Evolutionary conservation across 2,888 invertebrate genomes (phyloP).

Genomic region (Drosophila phalerata): DNA sequence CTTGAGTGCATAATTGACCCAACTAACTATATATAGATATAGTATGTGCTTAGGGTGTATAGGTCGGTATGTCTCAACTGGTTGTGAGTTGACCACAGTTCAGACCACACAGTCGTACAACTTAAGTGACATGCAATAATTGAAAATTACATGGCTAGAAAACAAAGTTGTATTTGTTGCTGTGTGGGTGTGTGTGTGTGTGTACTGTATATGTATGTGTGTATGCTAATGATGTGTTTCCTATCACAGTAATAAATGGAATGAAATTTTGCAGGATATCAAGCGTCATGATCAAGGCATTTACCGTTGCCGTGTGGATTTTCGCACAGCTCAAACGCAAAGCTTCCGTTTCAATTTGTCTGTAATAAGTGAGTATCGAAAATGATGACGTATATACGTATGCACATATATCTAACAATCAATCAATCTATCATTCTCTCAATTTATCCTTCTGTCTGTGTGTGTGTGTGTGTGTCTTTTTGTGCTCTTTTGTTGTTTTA

Average conservation of each 20-base stretch:
- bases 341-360: constrained; percentile 96
- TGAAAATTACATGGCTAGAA: constrained; percentile 63
- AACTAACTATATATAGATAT: not conserved
- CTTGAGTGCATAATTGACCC: not conserved
- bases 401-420: not conserved
- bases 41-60: not conserved
- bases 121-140: constrained; percentile 73
- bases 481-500: constrained; percentile 83
- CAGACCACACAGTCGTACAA: constrained; percentile 40
- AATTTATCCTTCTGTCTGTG: constrained; percentile 17
- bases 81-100: constrained; percentile 22
- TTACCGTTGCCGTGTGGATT: constrained; percentile 96
- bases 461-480: constrained; percentile 28
- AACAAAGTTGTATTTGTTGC: not conserved
- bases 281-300: constrained; percentile 95
- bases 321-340: constrained; percentile 94
- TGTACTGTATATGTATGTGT: constrained; percentile 13
- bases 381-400: constrained; percentile 21
- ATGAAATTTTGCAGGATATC: constrained; percentile 87
- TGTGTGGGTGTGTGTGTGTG: constrained; percentile 8
- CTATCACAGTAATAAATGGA: constrained; percentile 54
- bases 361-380: constrained; percentile 91
- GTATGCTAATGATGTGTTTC: constrained; percentile 73
- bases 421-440: constrained; percentile 20
- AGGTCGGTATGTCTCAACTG: constrained; percentile 16